Conservation (phyloP, 2,113 vertebrate genomes). For the Austrofundulus limnaeus region DNA sequence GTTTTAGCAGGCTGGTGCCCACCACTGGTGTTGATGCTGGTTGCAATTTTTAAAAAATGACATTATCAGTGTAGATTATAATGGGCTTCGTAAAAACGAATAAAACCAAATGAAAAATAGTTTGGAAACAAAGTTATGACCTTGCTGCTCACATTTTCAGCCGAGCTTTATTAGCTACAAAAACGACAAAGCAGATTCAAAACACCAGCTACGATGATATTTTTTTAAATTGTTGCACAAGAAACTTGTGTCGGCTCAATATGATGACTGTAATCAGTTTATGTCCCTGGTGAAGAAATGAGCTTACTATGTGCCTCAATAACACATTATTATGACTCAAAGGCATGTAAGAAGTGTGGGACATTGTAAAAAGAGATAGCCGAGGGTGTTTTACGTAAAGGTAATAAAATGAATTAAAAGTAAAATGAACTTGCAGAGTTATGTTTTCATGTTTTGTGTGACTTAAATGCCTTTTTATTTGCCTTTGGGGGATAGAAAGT, state of each 20-base stretch:
- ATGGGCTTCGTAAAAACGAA: background rate
- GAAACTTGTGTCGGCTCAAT: slow-evolving; percentile 18
- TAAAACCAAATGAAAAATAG: too few relatives aligned
- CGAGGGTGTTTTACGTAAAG: too few relatives aligned
- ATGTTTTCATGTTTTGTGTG: too few relatives aligned
- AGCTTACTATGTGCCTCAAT: slow-evolving; percentile 30
- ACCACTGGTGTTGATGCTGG: too few relatives aligned
- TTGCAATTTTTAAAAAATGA: background rate
- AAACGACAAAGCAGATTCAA: too few relatives aligned
- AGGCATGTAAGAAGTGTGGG: slow-evolving; percentile 4
- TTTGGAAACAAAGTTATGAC: background rate
- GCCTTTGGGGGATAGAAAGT: background rate
- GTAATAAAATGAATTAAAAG: background rate
- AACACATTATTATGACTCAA: slow-evolving; percentile 23
- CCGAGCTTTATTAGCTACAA: background rate
- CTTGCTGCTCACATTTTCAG: background rate
- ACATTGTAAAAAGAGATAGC: background rate
- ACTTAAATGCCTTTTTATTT: too few relatives aligned
- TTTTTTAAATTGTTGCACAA: slow-evolving; percentile 20
- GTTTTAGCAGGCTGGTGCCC: too few relatives aligned
- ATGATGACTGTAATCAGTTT: slow-evolving; percentile 29
- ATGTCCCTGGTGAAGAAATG: slow-evolving; percentile 19
- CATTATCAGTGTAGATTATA: background rate
- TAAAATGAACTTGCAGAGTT: background rate
- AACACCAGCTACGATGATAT: background rate